Conservation (phyloP, 2,113 vertebrate species). For the Muntiacus reevesi region DNA sequence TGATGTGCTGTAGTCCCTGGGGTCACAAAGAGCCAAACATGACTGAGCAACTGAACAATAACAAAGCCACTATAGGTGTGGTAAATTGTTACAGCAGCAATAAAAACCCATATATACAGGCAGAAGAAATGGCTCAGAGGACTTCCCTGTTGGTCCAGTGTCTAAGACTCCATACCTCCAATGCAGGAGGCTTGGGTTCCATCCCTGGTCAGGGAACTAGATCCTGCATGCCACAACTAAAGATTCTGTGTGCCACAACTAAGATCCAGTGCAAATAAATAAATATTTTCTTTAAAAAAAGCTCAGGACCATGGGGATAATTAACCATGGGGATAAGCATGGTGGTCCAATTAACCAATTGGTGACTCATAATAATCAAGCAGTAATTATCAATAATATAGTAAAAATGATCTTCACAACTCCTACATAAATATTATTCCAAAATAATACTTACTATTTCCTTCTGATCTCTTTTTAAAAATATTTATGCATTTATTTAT, state of each 20-base stretch:
- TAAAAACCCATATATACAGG: neutral
- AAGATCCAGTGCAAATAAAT: neutral
- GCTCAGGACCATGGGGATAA: neutral
- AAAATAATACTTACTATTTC: neutral
- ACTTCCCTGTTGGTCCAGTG: neutral
- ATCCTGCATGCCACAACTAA: neutral
- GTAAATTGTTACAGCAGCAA: neutral
- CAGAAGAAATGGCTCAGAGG: neutral
- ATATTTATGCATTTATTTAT: neutral
- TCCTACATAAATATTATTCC: neutral
- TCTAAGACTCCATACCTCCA: neutral
- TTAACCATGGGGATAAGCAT: neutral
- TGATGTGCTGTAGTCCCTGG: neutral
- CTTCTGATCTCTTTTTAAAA: neutral
- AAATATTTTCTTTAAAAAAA: neutral
- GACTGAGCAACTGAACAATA: neutral
- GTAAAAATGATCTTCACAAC: neutral
- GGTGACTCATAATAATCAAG: conserved; percentile 6
- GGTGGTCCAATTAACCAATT: neutral
- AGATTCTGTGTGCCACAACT: neutral
- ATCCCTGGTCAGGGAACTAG: neutral
- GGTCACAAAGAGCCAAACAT: neutral
- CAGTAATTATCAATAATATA: neutral
- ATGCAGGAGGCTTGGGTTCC: neutral
- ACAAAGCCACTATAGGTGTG: neutral